Conservation (phyloP, 2,113 vertebrate species). For the Oncorhynchus masou region DNA sequence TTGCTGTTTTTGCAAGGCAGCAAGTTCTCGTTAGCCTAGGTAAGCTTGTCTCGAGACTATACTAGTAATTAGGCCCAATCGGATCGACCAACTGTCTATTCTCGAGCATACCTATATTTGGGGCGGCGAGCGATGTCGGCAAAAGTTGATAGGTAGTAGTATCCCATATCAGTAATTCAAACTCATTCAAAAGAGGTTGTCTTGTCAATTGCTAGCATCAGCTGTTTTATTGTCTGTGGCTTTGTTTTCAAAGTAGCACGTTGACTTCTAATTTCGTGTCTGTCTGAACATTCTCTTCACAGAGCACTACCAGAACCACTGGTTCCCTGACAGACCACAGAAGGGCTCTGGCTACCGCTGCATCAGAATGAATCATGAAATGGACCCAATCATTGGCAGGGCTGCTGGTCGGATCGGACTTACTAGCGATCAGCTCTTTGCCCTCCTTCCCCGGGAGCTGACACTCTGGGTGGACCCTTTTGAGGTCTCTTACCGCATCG, state of each 20-base stretch:
- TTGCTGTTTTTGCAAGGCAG: too few relatives aligned
- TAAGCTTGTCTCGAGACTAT: neutral
- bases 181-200: too few relatives aligned
- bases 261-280: neutral
- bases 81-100: too few relatives aligned
- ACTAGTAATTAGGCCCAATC: too few relatives aligned
- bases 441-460: slow-evolving; percentile 80
- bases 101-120: neutral
- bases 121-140: too few relatives aligned
- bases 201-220: too few relatives aligned
- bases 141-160: too few relatives aligned
- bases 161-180: too few relatives aligned
- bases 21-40: too few relatives aligned
- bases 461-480: slow-evolving; percentile 88
- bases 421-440: slow-evolving; percentile 70
- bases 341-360: slow-evolving; percentile 88
- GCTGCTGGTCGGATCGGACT: slow-evolving; percentile 78
- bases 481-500: slow-evolving; percentile 86
- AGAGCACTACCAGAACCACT: slow-evolving; percentile 86
- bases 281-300: neutral
- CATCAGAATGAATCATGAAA: slow-evolving; percentile 84
- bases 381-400: slow-evolving; percentile 84
- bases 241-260: too few relatives aligned
- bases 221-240: too few relatives aligned
- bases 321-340: slow-evolving; percentile 83